Conservation (phyloP, 2,113 vertebrate species). For the Trogon surrucura region DNA sequence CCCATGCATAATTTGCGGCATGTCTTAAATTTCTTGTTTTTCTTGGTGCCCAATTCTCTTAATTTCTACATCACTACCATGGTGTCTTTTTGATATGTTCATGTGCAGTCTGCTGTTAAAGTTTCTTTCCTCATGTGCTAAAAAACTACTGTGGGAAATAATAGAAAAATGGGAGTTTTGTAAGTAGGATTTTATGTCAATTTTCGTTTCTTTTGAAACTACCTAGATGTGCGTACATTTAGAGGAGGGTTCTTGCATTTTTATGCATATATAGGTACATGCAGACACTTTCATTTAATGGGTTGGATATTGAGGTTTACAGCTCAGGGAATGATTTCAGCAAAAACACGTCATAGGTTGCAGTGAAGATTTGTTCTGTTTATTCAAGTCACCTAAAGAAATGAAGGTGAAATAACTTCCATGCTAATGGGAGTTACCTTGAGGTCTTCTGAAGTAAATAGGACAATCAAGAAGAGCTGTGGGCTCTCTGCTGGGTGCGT, state of each 20-base stretch:
- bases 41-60: neutral
- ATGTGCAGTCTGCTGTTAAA: constrained; percentile 29
- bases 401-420: constrained; percentile 33
- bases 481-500: neutral
- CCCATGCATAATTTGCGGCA: neutral
- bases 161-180: neutral
- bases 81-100: neutral
- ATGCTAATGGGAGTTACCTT: neutral
- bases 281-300: neutral
- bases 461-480: neutral
- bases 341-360: neutral
- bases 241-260: neutral
- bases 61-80: neutral
- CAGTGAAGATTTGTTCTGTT: constrained; percentile 7
- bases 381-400: constrained; percentile 32
- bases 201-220: constrained; percentile 11
- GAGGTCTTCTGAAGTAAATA: neutral
- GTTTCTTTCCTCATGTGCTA: constrained; percentile 33
- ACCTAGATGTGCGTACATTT: neutral
- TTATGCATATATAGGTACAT: neutral
- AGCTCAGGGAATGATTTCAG: neutral
- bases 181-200: neutral
- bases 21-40: constrained; percentile 34
- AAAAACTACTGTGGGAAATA: constrained; percentile 28
- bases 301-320: neutral